A percentile compares a stretch with the other conserved stretches of the same genome.
Evolutionary conservation across 2,888 invertebrate genomes (phyloP).

Genomic region (Drosophila mayaguana): DNA sequence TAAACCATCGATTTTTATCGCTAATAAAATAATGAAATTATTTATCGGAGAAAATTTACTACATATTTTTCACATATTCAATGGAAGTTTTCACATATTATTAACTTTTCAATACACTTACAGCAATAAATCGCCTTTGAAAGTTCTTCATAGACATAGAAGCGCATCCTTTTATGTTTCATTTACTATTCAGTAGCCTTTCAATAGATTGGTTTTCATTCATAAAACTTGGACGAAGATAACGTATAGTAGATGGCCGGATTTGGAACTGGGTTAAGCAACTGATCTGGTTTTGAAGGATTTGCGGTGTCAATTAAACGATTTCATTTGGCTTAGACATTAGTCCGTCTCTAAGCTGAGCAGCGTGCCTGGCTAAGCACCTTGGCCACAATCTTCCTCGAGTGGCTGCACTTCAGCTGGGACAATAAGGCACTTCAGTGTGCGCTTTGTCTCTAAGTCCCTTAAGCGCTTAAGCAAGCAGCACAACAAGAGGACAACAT

Average conservation of each 20-base stretch:
- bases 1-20: no score
- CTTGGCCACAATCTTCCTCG: constrained; percentile 33
- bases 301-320: constrained; percentile 57
- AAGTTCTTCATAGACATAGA: background rate
- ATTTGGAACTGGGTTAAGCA: constrained; percentile 11
- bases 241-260: constrained; percentile 17
- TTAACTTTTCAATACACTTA: background rate
- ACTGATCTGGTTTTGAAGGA: constrained; percentile 25
- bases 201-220: constrained; percentile 43
- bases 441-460: constrained; percentile 60
- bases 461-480: constrained; percentile 60
- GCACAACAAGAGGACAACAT: constrained; percentile 4
- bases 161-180: background rate
- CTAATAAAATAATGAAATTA: no score
- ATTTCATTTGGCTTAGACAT: constrained; percentile 47
- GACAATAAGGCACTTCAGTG: constrained; percentile 73
- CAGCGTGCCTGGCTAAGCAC: constrained; percentile 28
- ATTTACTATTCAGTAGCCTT: background rate
- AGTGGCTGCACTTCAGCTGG: constrained; percentile 65
- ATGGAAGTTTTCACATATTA: background rate
- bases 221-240: constrained; percentile 19
- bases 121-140: background rate
- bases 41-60: no score
- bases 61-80: no score
- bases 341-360: constrained; percentile 34